Evolutionary conservation across 2,113 vertebrate species (phyloP).

Genomic region (Mastomys coucha): DNA sequence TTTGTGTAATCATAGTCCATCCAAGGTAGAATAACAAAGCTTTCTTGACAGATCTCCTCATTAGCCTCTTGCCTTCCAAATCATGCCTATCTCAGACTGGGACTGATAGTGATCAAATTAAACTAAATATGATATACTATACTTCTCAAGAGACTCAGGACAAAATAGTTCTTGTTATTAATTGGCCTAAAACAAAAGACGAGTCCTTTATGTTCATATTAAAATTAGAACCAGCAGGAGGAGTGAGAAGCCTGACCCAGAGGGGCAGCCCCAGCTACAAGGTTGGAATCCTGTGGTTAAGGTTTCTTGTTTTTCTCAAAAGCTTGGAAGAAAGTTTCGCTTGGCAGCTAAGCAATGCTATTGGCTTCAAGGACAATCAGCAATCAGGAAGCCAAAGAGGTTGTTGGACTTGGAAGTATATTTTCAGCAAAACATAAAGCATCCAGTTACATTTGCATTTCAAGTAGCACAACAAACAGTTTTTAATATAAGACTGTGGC

Average conservation of each 20-base stretch:
- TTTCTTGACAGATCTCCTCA: background rate
- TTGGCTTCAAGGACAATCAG: background rate
- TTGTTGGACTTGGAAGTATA: background rate
- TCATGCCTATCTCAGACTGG: background rate
- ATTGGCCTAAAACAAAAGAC: constrained; percentile 28
- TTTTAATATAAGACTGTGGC: background rate
- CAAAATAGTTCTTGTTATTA: constrained; percentile 26
- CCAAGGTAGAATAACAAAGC: background rate
- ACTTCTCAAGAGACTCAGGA: background rate
- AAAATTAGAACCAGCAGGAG: constrained; percentile 43
- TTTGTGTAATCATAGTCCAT: background rate
- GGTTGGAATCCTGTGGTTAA: background rate
- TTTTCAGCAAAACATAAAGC: background rate
- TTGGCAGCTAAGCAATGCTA: background rate
- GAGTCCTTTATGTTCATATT: background rate
- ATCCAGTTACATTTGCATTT: constrained; percentile 22
- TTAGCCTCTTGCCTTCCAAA: background rate
- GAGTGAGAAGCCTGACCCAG: background rate
- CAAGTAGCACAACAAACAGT: background rate
- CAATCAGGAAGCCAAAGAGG: background rate
- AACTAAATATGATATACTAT: constrained; percentile 27
- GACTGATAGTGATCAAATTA: constrained; percentile 9
- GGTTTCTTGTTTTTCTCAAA: background rate
- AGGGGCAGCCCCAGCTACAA: background rate
- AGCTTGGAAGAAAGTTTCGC: background rate